Base-by-base conservation (phyloP, 2,888 invertebrate genomes). In the Tenthredo scrophulariae region DNA sequence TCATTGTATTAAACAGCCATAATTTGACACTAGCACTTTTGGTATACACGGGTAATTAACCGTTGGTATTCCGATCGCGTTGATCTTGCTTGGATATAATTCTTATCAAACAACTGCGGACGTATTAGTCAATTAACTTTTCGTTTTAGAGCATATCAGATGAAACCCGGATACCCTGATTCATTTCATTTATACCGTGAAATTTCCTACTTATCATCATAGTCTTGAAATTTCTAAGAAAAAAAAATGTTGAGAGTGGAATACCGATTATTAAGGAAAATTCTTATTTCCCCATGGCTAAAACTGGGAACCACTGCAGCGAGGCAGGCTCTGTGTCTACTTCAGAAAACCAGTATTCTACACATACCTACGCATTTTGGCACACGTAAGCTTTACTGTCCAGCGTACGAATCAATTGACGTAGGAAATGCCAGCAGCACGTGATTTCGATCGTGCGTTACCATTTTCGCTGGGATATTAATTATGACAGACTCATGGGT, bases 261-360 rank as follows among this genome's bases (percentile, higher is more conserved):
- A 58, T 58, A 58, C n/a, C 22, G 58, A 58, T 58, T 22, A 13
- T 6, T 67, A 7, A 26, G 18, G 7, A 33, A 33, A 33, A 33
- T 7, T 6, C 6, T 33, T 4, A 33, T 33, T 67, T 33, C 18
- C 15, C 6, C 18, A 33, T 33, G 29, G 13, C 15, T 29, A 1
- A 67, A 58, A 80, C 58, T 80, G 80, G 37, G 80, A 80, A 80
- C 58, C 80, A 62, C 80, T 80, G 80, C 26, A 18, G 10, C 9
- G 40, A 80, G 22, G 22, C 62, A 80, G 37, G 80, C 80, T 62
- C 62, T 37, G 37, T 62, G 80, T 80, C 80, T 62, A 40, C 62
- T 80, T 80, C 37, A 62, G 80, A 80, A 80, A 80, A 80, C 80
- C 80, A 62, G 80, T 80, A 80, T 80, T 80, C 80, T 22, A 58